Evolutionary conservation across 2,888 invertebrate species (phyloP), one percentile per base, ranked within the genome.

Genomic region (Microplitis deprimator): DNA sequence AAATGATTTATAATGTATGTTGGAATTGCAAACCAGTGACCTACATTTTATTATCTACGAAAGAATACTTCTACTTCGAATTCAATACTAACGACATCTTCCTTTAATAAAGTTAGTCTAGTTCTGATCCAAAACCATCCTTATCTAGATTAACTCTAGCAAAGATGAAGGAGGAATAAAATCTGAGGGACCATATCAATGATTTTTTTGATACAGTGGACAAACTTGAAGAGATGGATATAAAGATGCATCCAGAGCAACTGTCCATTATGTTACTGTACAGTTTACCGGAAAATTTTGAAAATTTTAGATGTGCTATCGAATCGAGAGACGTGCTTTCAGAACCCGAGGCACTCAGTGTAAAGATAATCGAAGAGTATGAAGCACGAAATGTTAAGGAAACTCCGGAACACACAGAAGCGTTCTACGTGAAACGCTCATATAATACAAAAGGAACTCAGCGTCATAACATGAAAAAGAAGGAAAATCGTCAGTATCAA

Each of bases 271-370:
- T 17, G 20, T 39, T 74, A n/a, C 20, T 79, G 6, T 76, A 76
- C 68, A 78, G 77, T 50, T 60, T 79, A 10, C 79, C 77, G 38
- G 68, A 39, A 7, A 69, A 61, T 10, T 75, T 69, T 60, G 41
- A 69, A 16, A 10, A 64, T 10, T 75, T 75, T n/a, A 50, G 38
- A 60, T 60, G 75, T 10, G 60, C 75, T 17, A 75, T 72, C 39
- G 70, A 76, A 65, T 67, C 78, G 20, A 75, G 76, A 8, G 78
- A 79, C 38, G 68, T 76, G 29, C 67, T 79, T 6, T 78, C 78
- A 10, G 60, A 40, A 20, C 41, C 75, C 16, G 78, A 79, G 59
- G 40, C 61, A 1, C 16, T 79, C 17, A 76, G 72, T 38, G 72
- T 74, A 38, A 76, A 79, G 59, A 50, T 71, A 10, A 50, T 71